Evolutionary conservation across 2,797 vertebrate genomes (phyloP).

Genomic region (Acanthis flammea): DNA sequence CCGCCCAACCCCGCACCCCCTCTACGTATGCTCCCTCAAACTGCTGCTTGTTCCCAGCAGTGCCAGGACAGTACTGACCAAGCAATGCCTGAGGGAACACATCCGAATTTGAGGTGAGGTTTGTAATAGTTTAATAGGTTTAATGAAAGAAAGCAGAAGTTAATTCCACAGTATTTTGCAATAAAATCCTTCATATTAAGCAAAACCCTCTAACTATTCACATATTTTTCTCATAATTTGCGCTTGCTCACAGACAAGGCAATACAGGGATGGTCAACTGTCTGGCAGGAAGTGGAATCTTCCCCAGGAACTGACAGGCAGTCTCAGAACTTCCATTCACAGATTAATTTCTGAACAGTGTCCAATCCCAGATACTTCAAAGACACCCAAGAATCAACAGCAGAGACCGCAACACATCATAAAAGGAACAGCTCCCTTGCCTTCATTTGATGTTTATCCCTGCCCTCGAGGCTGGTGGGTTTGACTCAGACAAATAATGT

Average conservation of each 20-base stretch:
- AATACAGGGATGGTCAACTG: not conserved
- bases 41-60: not conserved
- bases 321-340: not conserved
- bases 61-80: not conserved
- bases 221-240: not conserved
- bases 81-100: not conserved
- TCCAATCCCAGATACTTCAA: not conserved
- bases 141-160: not conserved
- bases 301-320: not conserved
- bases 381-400: not conserved
- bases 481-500: not conserved
- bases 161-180: not conserved
- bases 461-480: not conserved
- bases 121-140: not conserved
- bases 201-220: not conserved
- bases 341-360: not conserved
- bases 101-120: not conserved
- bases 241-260: not conserved
- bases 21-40: no score
- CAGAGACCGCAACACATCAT: not conserved
- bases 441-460: not conserved
- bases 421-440: not conserved
- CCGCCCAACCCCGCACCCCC: not conserved
- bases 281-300: not conserved
- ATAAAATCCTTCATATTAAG: not conserved